A percentile compares a stretch with the other conserved stretches of the same genome.
phyloP scores from a whole-genome alignment of 2,797 vertebrate genomes.

The Falco berigora region DNA sequence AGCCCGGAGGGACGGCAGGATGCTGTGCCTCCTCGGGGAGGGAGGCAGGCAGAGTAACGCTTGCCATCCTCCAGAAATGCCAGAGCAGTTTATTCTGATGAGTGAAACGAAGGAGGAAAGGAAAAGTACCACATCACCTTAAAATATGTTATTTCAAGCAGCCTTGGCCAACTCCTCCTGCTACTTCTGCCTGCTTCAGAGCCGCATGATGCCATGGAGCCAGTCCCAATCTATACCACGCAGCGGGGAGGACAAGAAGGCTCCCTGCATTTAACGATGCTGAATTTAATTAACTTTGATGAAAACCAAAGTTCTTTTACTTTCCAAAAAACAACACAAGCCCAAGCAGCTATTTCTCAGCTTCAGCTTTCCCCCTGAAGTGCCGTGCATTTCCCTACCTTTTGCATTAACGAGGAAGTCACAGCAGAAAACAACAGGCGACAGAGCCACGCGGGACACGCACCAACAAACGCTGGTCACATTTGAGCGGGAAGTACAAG shows the following conservation, averaged over 20 bases:
- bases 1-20: neutral
- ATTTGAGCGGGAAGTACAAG: neutral
- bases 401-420: neutral
- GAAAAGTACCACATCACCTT: neutral
- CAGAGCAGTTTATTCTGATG: neutral
- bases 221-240: neutral
- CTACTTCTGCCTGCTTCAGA: neutral
- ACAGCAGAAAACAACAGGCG: neutral
- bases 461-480: neutral
- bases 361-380: neutral
- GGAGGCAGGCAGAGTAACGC: neutral
- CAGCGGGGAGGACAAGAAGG: neutral
- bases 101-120: neutral
- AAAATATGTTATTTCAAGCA: neutral
- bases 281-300: slow-evolving; percentile 31
- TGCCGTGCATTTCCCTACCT: neutral
- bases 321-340: neutral
- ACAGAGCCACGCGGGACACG: neutral
- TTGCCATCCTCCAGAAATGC: neutral
- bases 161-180: neutral
- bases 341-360: neutral
- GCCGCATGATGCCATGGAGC: neutral
- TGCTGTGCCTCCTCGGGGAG: neutral
- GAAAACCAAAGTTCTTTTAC: neutral
- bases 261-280: neutral